Base-by-base conservation (phyloP, 2,113 vertebrate genomes). In the Ictalurus punctatus region DNA sequence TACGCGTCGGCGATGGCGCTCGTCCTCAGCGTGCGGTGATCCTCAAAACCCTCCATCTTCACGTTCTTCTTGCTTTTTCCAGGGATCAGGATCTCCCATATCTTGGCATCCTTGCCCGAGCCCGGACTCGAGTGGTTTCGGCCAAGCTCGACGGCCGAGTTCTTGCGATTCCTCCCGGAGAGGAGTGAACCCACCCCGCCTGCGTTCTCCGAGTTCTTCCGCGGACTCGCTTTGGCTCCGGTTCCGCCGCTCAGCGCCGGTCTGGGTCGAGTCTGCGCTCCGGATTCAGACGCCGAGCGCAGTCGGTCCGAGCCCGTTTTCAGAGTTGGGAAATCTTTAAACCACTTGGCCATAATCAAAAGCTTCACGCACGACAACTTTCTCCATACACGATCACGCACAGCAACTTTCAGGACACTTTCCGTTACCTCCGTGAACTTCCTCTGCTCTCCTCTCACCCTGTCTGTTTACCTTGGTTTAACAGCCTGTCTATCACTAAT, bases 291-390 rank as follows among this genome's bases (percentile, higher is more conserved):
- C 76, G 95, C 95, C 23, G 95, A 96, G 65, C 95, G 96, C 56
- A 92, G 95, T 25, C 96, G 92, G 90, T 98, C 98, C 0, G 95
- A 97, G 12, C 95, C 97, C 30, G 97, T 97, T 93, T 97, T 98
- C 88, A 99, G 92, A 92, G 97, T 96, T 1, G 98, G 98, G 37
- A 98, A 97, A 93, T 99, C 98, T 94, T 96, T 97, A 93, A 99
- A 99, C 98, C 98, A 99, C 92, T 96, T 98, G 87, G 97, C 98
- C 98, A 99, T 99, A 91, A 79, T 81, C 0, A 73, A 23, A 56
- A 40, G 37, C 63, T 69, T 90, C 9, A 82, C 5, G 14, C n/a
- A 59, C 37, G 86, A 61, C 82, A 63, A 84, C 3, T 58, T 34
- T 90, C 84, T 87, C 90, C 91, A 91, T 91, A 88, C 86, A 90